A percentile compares a stretch with the other conserved stretches of the same genome.
These are phyloP conservation scores for Ypsolopha sequella DNA, from an alignment of 2,888 invertebrate species.

Conservation along the genomic window DNA sequence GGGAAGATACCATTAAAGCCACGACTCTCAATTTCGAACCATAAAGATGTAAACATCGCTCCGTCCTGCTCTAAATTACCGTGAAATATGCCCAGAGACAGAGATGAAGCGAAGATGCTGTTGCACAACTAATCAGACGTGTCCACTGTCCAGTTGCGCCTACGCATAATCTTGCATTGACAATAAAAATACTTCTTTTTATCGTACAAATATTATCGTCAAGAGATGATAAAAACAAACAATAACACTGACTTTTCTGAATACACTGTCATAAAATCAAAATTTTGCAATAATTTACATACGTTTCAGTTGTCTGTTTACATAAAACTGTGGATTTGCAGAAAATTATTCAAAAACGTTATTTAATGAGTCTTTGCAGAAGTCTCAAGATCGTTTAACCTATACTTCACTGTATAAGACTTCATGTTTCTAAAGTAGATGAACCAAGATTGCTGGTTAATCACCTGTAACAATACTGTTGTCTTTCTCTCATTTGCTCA, in stretches of 20 bases:
- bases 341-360: constrained; percentile 19
- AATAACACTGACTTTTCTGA: background rate
- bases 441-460: constrained; percentile 37
- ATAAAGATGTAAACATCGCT: constrained; percentile 45
- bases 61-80: constrained; percentile 31
- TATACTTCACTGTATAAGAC: constrained; percentile 18
- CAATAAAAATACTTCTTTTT: too few relatives aligned
- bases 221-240: background rate
- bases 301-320: constrained; percentile 29
- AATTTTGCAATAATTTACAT: constrained; percentile 26
- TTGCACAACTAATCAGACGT: constrained; percentile 60
- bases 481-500: constrained; percentile 22
- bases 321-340: constrained; percentile 30
- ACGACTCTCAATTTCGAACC: constrained; percentile 52
- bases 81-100: constrained; percentile 17
- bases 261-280: background rate
- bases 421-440: constrained; percentile 21
- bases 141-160: constrained; percentile 55
- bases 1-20: constrained; percentile 61
- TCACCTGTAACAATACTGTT: constrained; percentile 24
- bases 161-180: constrained; percentile 27
- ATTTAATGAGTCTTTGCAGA: too few relatives aligned
- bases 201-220: too few relatives aligned
- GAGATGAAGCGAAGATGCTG: constrained; percentile 47
- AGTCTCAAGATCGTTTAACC: constrained; percentile 20